Conservation (phyloP, 2,797 vertebrate genomes). For the Ptychobarbus kaznakovi region DNA sequence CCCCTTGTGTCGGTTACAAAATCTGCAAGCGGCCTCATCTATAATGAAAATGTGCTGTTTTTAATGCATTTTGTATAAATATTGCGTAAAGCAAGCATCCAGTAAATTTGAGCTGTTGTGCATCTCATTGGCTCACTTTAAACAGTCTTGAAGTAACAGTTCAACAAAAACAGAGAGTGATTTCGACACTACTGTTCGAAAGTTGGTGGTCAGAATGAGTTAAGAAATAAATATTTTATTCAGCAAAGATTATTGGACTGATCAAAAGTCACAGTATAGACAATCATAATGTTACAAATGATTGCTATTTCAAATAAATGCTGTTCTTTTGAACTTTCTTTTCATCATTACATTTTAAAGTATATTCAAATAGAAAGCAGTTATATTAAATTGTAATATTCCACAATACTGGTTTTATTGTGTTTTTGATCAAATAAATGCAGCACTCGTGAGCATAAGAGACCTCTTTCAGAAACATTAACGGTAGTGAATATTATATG, state of each 20-base stretch:
- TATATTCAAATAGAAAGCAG: not conserved
- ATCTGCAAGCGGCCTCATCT: not conserved
- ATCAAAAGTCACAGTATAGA: not conserved
- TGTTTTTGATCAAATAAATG: not conserved
- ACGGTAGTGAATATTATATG: not conserved
- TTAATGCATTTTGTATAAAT: not conserved
- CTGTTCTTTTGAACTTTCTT: too few species aligned
- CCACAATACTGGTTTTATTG: not conserved
- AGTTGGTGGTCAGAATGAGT: too few species aligned
- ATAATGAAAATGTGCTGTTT: not conserved
- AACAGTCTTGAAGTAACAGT: not conserved
- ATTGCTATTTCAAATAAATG: too few species aligned
- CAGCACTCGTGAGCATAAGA: not conserved
- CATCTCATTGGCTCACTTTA: not conserved
- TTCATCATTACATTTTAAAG: not conserved
- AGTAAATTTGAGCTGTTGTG: not conserved
- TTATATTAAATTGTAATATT: not conserved
- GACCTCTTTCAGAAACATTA: not conserved
- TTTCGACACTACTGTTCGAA: too few species aligned
- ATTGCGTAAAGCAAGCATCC: not conserved
- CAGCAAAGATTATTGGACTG: not conserved
- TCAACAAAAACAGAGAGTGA: not conserved
- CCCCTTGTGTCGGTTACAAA: constrained; percentile 19
- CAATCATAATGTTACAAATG: too few species aligned
- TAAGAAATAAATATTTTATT: not conserved